Percentiles rank a stretch among this genome's conserved stretches.
Conservation (phyloP, 35 echinoderm and acorn worm genomes). For the Heliocidaris tuberculata region DNA sequence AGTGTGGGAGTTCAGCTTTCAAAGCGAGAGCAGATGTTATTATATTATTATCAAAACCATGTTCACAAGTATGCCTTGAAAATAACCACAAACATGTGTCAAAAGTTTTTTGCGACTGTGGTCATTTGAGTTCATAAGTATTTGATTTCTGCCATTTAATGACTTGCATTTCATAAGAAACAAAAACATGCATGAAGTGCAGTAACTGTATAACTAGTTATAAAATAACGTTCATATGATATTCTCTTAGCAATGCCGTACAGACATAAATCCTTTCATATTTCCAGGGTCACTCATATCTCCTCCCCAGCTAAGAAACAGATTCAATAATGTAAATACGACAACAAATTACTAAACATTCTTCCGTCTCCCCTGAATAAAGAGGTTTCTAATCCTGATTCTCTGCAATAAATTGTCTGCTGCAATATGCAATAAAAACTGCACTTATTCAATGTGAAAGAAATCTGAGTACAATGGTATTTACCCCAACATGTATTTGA, state of each 20-base stretch:
- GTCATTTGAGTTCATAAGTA: not conserved
- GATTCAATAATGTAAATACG: not conserved
- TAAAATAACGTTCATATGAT: not conserved
- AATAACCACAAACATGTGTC: not conserved
- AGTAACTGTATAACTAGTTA: not conserved
- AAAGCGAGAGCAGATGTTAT: not conserved
- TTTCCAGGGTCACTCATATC: not conserved
- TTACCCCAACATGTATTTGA: not conserved
- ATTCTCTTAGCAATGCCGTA: not conserved
- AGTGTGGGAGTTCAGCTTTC: not conserved
- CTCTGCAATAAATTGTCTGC: not conserved
- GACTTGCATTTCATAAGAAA: not conserved
- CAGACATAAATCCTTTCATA: not conserved
- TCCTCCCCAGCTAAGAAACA: not conserved
- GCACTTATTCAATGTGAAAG: not conserved
- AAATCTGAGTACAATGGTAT: not conserved
- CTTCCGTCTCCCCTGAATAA: not conserved
- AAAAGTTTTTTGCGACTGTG: not conserved
- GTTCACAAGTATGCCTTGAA: not conserved
- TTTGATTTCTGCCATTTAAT: not conserved
- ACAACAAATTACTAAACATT: not conserved
- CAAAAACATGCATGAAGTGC: not conserved
- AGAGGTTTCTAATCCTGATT: not conserved
- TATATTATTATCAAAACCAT: not conserved
- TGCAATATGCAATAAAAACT: not conserved